These are phyloP conservation scores for Octopus sinensis DNA, from an alignment of 1,140 invertebrate species.

Conservation along the genomic window DNA sequence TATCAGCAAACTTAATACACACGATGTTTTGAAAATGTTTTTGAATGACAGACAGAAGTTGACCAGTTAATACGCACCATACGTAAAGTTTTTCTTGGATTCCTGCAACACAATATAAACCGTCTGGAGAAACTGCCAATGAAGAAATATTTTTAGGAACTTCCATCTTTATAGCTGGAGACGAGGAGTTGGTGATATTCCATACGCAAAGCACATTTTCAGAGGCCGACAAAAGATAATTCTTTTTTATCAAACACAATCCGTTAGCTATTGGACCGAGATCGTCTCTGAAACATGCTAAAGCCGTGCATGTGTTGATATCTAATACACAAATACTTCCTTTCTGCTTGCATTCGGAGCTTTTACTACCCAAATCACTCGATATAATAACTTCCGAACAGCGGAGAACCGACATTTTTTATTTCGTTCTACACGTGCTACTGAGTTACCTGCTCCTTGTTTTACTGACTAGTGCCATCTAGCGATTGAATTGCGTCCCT, in stretches of 20 bases:
- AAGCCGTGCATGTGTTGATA: not conserved
- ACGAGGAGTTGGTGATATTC: not conserved
- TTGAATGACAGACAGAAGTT: conserved; percentile 68
- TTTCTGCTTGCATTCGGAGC: not conserved
- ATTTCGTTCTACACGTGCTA: too few relatives aligned
- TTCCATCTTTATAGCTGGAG: conserved; percentile 59
- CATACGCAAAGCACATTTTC: not conserved
- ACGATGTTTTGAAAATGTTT: conserved; percentile 79
- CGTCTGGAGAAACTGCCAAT: conserved; percentile 68
- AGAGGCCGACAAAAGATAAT: not conserved
- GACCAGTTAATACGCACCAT: conserved; percentile 75
- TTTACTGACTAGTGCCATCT: too few relatives aligned
- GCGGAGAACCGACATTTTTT: too few relatives aligned
- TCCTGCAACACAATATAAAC: conserved; percentile 70
- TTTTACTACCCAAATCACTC: not conserved
- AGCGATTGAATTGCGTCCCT: too few relatives aligned
- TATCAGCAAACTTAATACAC: conserved; percentile 70
- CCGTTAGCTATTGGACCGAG: not conserved
- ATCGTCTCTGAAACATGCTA: not conserved
- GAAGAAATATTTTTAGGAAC: conserved; percentile 74
- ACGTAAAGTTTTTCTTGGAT: conserved; percentile 79
- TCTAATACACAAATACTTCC: not conserved
- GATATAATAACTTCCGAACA: not conserved
- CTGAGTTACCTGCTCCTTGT: too few relatives aligned
- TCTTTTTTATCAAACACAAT: not conserved